These are phyloP conservation scores for Dreissena polymorpha DNA, from an alignment of 1,140 invertebrate genomes.

Conservation along the genomic window DNA sequence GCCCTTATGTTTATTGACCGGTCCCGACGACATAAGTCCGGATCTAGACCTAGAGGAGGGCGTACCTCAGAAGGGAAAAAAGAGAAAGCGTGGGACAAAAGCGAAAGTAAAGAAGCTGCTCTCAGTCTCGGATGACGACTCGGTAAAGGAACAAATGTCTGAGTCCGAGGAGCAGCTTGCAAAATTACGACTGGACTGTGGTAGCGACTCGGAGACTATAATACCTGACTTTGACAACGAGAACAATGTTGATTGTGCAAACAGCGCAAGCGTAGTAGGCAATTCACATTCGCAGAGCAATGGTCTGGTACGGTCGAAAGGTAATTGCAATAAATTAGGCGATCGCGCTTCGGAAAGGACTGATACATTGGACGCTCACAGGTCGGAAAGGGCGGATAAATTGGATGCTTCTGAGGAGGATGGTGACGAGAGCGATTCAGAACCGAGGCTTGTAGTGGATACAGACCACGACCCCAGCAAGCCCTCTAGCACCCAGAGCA, in stretches of 20 bases:
- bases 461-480: background rate
- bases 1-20: background rate
- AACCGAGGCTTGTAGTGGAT: background rate
- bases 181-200: conserved; percentile 35
- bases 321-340: background rate
- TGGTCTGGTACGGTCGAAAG: background rate
- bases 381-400: background rate
- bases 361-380: background rate
- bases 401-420: background rate
- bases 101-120: conserved; percentile 31
- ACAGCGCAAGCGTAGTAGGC: background rate
- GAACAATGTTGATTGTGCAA: background rate
- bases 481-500: background rate
- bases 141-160: conserved; percentile 43
- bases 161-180: conserved; percentile 52
- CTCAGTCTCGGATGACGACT: conserved; percentile 18
- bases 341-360: background rate
- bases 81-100: conserved; percentile 17
- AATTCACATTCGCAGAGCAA: background rate
- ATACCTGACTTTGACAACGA: conserved; percentile 9
- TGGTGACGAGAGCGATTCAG: background rate
- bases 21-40: conserved; percentile 47
- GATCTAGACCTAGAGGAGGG: conserved; percentile 40
- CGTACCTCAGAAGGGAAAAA: conserved; percentile 23
- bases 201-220: conserved; percentile 1